A percentile compares a stretch with the other conserved stretches of the same genome.
Conservation (phyloP, 2,888 invertebrate species). For the Hirtodrosophila alboralis region DNA sequence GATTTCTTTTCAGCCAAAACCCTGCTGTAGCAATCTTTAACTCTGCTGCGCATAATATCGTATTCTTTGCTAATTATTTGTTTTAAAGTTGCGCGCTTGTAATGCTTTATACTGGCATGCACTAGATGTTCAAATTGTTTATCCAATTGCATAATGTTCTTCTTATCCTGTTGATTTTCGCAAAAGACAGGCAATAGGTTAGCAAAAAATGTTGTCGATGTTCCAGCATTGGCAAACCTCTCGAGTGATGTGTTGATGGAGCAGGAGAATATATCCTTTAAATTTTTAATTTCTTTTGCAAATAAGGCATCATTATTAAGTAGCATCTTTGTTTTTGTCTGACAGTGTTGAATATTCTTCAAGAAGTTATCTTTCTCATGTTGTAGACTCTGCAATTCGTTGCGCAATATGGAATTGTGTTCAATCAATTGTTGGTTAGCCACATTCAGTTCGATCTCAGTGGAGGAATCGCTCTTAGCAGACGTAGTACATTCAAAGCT, state of each 20-base stretch:
- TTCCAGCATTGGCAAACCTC: constrained; percentile 1
- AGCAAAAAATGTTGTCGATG: constrained; percentile 28
- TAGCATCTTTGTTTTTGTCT: background rate
- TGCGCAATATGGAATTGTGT: constrained; percentile 24
- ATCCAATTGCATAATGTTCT: constrained; percentile 50
- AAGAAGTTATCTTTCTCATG: constrained; percentile 3
- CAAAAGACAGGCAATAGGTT: constrained; percentile 40
- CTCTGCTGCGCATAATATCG: constrained; percentile 46
- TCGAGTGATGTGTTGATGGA: constrained; percentile 32
- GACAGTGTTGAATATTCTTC: background rate
- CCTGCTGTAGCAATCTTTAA: constrained; percentile 54
- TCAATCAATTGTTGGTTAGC: constrained; percentile 20
- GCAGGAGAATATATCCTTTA: constrained; percentile 46
- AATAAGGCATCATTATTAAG: constrained; percentile 1
- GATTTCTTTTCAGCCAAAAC: constrained; percentile 47
- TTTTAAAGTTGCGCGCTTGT: constrained; percentile 29
- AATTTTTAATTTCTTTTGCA: constrained; percentile 22
- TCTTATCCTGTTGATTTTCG: constrained; percentile 32
- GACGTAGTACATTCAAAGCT: background rate
- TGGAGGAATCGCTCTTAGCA: background rate
- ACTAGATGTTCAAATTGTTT: constrained; percentile 48
- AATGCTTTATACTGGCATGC: constrained; percentile 28
- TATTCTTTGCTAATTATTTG: constrained; percentile 47
- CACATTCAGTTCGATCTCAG: background rate
- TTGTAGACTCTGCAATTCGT: constrained; percentile 29